A percentile compares a stretch with the other conserved stretches of the same genome.
phyloP scores from a whole-genome alignment of 2,113 vertebrate species.

The Gopherus flavomarginatus region DNA sequence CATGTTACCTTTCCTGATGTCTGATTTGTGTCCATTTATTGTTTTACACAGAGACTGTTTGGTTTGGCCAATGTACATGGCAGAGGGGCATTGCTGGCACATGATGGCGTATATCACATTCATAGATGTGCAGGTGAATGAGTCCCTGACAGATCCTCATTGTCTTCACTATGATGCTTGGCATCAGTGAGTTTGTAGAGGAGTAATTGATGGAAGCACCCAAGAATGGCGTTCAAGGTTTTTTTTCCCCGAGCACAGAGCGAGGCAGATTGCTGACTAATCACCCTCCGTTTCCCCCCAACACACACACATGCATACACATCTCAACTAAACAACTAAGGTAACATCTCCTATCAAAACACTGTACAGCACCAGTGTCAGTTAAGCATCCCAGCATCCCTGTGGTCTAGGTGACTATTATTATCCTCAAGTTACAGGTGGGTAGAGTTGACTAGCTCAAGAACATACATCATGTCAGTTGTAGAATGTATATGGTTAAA shows the following conservation, averaged over 20 bases:
- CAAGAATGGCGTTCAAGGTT: neutral
- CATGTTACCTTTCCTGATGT: too few species aligned
- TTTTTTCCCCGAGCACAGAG: neutral
- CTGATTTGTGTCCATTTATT: too few species aligned
- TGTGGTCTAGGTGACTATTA: constrained; percentile 39
- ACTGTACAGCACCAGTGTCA: constrained; percentile 36
- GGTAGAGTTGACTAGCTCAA: constrained; percentile 45
- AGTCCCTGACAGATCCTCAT: neutral
- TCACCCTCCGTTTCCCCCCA: neutral
- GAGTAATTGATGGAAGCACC: constrained; percentile 26
- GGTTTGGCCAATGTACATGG: too few species aligned
- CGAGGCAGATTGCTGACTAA: neutral
- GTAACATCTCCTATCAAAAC: constrained; percentile 35
- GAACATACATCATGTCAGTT: constrained; percentile 45
- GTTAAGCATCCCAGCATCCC: constrained; percentile 55
- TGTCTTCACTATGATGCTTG: constrained; percentile 24
- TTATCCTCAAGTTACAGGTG: constrained; percentile 59
- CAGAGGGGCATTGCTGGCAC: too few species aligned
- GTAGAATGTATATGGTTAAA: constrained; percentile 2
- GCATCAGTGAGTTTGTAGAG: constrained; percentile 24
- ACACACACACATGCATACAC: neutral
- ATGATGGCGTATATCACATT: too few species aligned
- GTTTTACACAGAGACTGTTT: too few species aligned
- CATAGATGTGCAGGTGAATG: too few species aligned
- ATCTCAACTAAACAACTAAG: constrained; percentile 27